These are phyloP conservation scores for Aphelenchoides bicaudatus DNA, from an alignment of 2,888 invertebrate species.

Conservation along the genomic window DNA sequence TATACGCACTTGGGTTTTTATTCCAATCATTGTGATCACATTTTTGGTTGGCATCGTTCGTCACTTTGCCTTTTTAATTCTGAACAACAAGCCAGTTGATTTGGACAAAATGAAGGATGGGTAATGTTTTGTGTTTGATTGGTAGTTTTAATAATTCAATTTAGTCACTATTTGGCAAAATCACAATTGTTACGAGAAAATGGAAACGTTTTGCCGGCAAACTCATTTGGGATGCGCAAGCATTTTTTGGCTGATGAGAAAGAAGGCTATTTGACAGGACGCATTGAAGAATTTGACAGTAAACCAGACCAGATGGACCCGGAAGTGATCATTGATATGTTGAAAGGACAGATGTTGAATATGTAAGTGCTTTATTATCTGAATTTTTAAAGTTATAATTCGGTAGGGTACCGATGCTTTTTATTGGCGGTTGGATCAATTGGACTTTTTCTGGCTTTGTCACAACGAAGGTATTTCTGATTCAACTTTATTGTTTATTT, in stretches of 20 bases:
- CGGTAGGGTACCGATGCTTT: slow-evolving; percentile 97
- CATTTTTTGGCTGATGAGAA: slow-evolving; percentile 94
- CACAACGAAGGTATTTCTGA: slow-evolving; percentile 70
- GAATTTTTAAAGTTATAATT: no score
- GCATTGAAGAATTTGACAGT: slow-evolving; percentile 62
- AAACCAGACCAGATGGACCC: slow-evolving; percentile 76
- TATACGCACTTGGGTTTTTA: slow-evolving; percentile 95
- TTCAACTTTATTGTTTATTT: neutral
- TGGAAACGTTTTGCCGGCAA: slow-evolving; percentile 87
- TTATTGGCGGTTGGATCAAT: slow-evolving; percentile 99
- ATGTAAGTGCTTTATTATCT: no score
- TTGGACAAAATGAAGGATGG: slow-evolving; percentile 89
- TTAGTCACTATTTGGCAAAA: slow-evolving; percentile 85
- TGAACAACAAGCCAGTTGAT: slow-evolving; percentile 92
- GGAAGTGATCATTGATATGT: slow-evolving; percentile 94
- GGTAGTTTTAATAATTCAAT: slow-evolving; percentile 32
- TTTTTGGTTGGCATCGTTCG: slow-evolving; percentile 80
- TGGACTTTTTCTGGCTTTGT: slow-evolving; percentile 99
- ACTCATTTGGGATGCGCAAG: slow-evolving; percentile 85
- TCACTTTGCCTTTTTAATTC: slow-evolving; percentile 91
- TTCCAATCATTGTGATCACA: slow-evolving; percentile 92
- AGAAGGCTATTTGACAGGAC: slow-evolving; percentile 81
- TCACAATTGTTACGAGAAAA: slow-evolving; percentile 88
- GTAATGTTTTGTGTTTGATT: slow-evolving; percentile 63
- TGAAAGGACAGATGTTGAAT: slow-evolving; percentile 62